Evolutionary conservation across 2,888 invertebrate species (phyloP).

Genomic region (Eristalis intricaria): DNA sequence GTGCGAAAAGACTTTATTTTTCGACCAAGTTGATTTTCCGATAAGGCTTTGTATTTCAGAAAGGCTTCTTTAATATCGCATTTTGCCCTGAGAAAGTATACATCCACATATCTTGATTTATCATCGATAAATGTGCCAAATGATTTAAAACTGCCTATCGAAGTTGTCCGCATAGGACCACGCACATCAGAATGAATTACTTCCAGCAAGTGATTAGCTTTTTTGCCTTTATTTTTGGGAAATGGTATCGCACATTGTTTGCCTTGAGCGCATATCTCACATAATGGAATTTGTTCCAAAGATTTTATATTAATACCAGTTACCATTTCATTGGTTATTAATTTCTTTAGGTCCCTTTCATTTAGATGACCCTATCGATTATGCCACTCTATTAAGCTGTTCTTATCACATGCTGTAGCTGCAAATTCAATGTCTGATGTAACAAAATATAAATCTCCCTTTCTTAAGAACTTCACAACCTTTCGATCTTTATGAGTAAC

Average conservation of each 20-base stretch:
- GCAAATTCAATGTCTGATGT: background rate
- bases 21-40: background rate
- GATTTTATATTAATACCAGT: too few relatives aligned
- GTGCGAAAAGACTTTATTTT: conserved; percentile 11
- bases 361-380: conserved; percentile 3
- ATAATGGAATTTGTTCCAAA: too few relatives aligned
- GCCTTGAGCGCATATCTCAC: too few relatives aligned
- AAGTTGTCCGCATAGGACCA: background rate
- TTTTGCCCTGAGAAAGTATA: conserved; percentile 1
- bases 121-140: conserved; percentile 14
- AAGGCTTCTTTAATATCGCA: conserved; percentile 5
- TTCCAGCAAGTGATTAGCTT: background rate
- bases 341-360: conserved; percentile 9
- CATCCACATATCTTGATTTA: conserved; percentile 3
- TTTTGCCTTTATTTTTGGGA: conserved; percentile 1
- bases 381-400: background rate
- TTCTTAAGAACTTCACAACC: background rate
- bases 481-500: background rate
- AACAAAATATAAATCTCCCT: conserved; percentile 10
- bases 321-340: too few relatives aligned
- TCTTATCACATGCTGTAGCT: conserved; percentile 3
- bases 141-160: background rate
- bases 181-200: background rate
- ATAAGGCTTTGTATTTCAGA: too few relatives aligned
- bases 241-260: too few relatives aligned